Conservation (phyloP, 1,140 invertebrate genomes). For the Brachionus angularis region DNA sequence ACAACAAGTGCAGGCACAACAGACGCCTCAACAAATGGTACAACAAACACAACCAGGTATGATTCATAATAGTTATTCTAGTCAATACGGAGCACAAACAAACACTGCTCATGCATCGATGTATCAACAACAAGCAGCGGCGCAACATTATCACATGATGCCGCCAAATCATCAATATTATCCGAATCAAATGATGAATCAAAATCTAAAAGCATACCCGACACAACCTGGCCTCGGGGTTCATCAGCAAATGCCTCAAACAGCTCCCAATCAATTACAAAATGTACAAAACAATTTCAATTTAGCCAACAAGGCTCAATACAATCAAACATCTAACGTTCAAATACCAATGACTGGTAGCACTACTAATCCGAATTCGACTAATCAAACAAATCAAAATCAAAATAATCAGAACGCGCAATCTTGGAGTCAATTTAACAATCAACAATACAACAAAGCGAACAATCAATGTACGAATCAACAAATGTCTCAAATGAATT, state of each 20-base stretch:
- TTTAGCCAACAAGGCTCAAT: neutral
- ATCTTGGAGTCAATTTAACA: too few species aligned
- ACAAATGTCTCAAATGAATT: too few species aligned
- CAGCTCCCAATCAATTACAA: neutral
- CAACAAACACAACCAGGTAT: too few species aligned
- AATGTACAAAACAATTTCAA: constrained; percentile 12
- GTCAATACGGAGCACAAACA: constrained; percentile 2
- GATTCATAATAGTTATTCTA: too few species aligned
- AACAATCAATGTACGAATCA: too few species aligned
- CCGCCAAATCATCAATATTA: neutral
- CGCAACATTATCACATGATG: neutral
- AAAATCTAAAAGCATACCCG: neutral
- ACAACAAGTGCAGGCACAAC: neutral
- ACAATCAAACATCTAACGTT: too few species aligned
- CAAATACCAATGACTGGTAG: too few species aligned
- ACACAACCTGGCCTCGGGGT: neutral
- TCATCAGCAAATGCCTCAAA: neutral
- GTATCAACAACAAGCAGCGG: too few species aligned
- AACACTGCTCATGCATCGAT: constrained; percentile 7
- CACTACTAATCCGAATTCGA: neutral
- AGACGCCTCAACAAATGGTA: too few species aligned
- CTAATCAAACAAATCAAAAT: too few species aligned
- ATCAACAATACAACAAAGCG: too few species aligned
- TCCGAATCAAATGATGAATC: neutral
- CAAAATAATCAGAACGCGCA: too few species aligned